A percentile compares a stretch with the other conserved stretches of the same genome.
phyloP scores from a whole-genome alignment of 1,140 invertebrate species.

The Drosophila eugracilis region DNA sequence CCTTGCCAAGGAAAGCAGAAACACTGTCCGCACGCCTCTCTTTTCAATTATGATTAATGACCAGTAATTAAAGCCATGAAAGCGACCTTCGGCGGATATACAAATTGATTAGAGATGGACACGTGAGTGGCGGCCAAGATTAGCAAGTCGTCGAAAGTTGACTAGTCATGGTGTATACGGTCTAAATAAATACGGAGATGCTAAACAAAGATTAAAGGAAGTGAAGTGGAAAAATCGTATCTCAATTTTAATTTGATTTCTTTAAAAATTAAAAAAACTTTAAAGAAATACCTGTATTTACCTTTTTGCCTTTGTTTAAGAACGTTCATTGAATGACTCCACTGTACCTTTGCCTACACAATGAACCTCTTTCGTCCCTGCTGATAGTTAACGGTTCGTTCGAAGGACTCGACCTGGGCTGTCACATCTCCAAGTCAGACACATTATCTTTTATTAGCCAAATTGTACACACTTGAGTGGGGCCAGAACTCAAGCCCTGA shows the following conservation, averaged over 20 bases:
- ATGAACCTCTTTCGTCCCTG: not conserved
- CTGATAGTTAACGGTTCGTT: not conserved
- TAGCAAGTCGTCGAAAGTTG: constrained; percentile 16
- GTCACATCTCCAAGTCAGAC: constrained; percentile 21
- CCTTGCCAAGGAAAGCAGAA: constrained; percentile 1
- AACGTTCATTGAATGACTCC: too few species aligned
- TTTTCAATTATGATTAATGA: constrained; percentile 74
- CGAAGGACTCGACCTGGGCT: not conserved
- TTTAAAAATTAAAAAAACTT: not conserved
- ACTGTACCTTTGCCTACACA: too few species aligned
- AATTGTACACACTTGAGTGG: constrained; percentile 30
- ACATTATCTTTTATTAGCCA: constrained; percentile 44
- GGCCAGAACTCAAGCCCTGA: not conserved
- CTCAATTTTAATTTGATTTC: not conserved
- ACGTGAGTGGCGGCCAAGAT: constrained; percentile 34
- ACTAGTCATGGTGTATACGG: constrained; percentile 1
- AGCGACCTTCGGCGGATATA: constrained; percentile 31
- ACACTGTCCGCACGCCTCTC: constrained; percentile 20
- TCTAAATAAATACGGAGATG: not conserved
- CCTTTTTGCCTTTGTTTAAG: too few species aligned
- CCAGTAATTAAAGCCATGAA: constrained; percentile 61
- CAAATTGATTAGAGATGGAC: constrained; percentile 41
- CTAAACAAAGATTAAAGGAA: not conserved
- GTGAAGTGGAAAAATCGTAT: not conserved
- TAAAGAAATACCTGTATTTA: too few species aligned